A percentile compares a stretch with the other conserved stretches of the same genome.
These are phyloP conservation scores for Apostichopus japonicus DNA, from an alignment of 35 echinoderm and acorn worm genomes.

Conservation along the genomic window DNA sequence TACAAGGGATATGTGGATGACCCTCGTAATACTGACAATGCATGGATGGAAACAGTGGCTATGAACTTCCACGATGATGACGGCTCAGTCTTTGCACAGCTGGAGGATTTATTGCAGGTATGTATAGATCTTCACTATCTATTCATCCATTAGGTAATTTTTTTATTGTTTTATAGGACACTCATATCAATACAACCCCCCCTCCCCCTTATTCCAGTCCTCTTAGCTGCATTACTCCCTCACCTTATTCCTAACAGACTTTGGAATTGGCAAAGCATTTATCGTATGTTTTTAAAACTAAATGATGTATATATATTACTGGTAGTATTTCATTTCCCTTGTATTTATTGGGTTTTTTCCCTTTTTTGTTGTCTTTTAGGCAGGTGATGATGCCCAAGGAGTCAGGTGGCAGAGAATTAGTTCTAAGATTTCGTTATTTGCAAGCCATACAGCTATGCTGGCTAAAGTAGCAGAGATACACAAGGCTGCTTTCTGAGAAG, in stretches of 20 bases:
- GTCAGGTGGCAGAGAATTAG: conserved; percentile 89
- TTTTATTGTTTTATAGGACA: no score
- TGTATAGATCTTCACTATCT: background rate
- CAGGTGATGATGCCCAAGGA: conserved; percentile 91
- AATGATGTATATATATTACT: no score
- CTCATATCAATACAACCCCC: no score
- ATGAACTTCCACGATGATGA: conserved; percentile 98
- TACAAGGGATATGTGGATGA: conserved; percentile 99
- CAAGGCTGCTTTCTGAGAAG: conserved; percentile 69
- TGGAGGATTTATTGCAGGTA: conserved; percentile 57
- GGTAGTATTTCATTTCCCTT: no score
- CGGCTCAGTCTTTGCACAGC: conserved; percentile 65
- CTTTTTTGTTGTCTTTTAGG: conserved; percentile 53
- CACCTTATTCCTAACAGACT: no score
- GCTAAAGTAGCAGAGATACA: conserved; percentile 85
- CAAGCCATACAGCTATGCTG: conserved; percentile 88
- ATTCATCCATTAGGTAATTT: no score
- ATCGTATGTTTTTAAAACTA: no score
- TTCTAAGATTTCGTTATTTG: conserved; percentile 85
- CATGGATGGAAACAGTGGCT: conserved; percentile 98
- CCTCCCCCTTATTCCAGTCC: no score
- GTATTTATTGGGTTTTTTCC: background rate
- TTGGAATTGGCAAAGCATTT: no score
- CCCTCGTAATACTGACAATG: conserved; percentile 97
- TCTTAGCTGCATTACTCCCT: no score